Percentiles rank a stretch among this genome's conserved stretches.
phyloP scores from a whole-genome alignment of 2,797 vertebrate species.

The Periophthalmus magnuspinnatus region DNA sequence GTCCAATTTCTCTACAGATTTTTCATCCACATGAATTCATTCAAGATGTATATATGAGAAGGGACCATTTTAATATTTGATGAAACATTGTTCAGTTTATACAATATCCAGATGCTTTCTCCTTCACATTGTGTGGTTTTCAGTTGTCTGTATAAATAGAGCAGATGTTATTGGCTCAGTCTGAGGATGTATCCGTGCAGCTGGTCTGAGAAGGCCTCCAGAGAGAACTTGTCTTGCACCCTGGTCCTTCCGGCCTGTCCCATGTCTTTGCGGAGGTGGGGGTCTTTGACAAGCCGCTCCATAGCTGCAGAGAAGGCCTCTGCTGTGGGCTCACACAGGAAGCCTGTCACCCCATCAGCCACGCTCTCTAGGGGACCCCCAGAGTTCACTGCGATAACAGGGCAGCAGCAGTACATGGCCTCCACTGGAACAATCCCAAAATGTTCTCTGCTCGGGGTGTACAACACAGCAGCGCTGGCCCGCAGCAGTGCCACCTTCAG shows the following conservation, averaged over 20 bases:
- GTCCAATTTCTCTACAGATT: neutral
- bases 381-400: constrained; percentile 91
- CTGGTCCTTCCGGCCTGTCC: constrained; percentile 87
- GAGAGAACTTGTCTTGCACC: constrained; percentile 88
- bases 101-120: neutral
- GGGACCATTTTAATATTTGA: neutral
- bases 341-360: constrained; percentile 85
- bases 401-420: constrained; percentile 93
- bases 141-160: constrained; percentile 10
- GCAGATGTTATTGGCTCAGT: constrained; percentile 77
- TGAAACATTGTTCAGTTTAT: neutral
- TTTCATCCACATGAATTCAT: neutral
- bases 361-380: constrained; percentile 94
- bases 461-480: constrained; percentile 85
- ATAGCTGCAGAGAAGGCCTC: constrained; percentile 87
- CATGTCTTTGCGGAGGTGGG: constrained; percentile 84
- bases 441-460: constrained; percentile 95
- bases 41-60: neutral
- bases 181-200: constrained; percentile 83
- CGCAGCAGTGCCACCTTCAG: constrained; percentile 87
- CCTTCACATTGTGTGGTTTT: neutral
- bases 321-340: constrained; percentile 86
- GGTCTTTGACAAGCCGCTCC: constrained; percentile 83
- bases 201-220: constrained; percentile 88
- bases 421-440: constrained; percentile 97